These are phyloP conservation scores for Sycophaga agraensis DNA, from an alignment of 1,140 invertebrate genomes.

Conservation along the genomic window DNA sequence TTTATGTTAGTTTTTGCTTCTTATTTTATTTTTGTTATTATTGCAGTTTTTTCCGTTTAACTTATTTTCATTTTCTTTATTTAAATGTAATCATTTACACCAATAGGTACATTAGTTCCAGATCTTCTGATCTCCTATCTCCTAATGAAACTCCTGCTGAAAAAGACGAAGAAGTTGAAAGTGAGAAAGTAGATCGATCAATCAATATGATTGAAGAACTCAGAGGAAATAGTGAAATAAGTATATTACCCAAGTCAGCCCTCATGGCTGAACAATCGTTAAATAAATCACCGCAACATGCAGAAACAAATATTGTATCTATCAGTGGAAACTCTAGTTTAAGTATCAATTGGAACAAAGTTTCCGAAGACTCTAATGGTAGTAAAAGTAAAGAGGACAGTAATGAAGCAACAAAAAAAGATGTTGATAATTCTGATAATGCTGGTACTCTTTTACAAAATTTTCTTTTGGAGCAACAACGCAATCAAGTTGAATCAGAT, in stretches of 20 bases:
- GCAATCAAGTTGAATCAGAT: constrained; percentile 43
- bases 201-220: constrained; percentile 21
- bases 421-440: constrained; percentile 29
- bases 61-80: constrained; percentile 19
- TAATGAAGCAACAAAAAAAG: constrained; percentile 22
- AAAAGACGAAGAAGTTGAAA: constrained; percentile 14
- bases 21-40: not conserved
- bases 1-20: not conserved
- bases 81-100: constrained; percentile 24
- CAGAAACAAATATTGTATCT: constrained; percentile 23
- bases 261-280: constrained; percentile 20
- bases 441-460: constrained; percentile 46
- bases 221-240: constrained; percentile 40
- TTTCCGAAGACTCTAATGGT: constrained; percentile 37
- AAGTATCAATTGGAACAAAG: constrained; percentile 45
- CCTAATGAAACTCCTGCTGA: constrained; percentile 16
- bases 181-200: constrained; percentile 28
- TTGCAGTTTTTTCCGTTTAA: too few relatives aligned
- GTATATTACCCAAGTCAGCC: constrained; percentile 42
- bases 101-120: constrained; percentile 36
- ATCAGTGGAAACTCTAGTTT: constrained; percentile 9
- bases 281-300: not conserved
- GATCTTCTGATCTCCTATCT: constrained; percentile 33
- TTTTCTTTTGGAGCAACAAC: constrained; percentile 49
- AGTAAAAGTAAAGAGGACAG: constrained; percentile 21